These are phyloP conservation scores for Lutra lutra DNA, from an alignment of 2,797 vertebrate genomes.

Conservation along the genomic window DNA sequence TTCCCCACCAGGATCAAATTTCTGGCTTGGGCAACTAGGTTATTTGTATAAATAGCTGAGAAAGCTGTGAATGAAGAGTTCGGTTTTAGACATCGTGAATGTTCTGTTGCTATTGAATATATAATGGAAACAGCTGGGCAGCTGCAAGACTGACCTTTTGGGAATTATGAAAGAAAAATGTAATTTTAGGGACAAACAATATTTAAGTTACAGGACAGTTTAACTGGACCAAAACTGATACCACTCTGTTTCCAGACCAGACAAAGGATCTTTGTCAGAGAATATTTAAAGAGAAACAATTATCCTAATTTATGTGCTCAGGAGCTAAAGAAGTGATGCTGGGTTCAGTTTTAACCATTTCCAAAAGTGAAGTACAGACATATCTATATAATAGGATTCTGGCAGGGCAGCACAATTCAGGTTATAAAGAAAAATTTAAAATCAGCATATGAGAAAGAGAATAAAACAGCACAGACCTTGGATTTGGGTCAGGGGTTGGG, in stretches of 20 bases:
- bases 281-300: neutral
- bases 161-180: neutral
- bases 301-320: neutral
- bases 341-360: neutral
- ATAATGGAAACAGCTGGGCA: neutral
- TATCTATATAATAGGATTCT: neutral
- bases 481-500: neutral
- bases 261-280: neutral
- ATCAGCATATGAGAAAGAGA: neutral
- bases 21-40: neutral
- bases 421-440: neutral
- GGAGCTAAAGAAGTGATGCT: neutral
- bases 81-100: neutral
- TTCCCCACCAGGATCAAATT: neutral
- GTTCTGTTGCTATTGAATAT: neutral
- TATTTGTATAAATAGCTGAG: neutral
- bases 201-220: neutral
- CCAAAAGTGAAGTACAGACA: neutral
- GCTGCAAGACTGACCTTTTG: neutral
- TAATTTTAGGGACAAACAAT: neutral
- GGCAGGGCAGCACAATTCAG: neutral
- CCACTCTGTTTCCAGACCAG: neutral
- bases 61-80: neutral
- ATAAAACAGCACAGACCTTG: neutral
- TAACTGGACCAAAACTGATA: neutral